phyloP scores from a whole-genome alignment of 2,888 invertebrate genomes.

The Macrophya alboannulata region DNA sequence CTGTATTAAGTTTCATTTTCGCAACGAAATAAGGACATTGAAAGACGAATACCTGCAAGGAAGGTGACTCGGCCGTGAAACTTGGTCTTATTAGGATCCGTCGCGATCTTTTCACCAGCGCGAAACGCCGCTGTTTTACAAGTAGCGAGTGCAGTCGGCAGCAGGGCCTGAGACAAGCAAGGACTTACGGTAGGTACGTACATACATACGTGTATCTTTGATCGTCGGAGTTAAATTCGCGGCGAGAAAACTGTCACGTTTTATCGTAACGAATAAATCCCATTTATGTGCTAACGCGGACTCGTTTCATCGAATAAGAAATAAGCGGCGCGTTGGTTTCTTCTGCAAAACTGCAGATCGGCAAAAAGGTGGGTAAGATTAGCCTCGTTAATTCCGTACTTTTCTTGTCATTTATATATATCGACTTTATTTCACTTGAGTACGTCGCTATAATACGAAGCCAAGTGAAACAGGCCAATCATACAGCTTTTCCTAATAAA shows the following conservation, averaged over 20 bases:
- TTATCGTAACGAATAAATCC: slow-evolving; percentile 55
- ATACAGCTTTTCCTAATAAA: background rate
- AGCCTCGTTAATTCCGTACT: slow-evolving; percentile 48
- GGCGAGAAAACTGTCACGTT: slow-evolving; percentile 55
- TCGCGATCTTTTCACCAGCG: slow-evolving; percentile 31
- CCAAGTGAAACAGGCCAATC: background rate
- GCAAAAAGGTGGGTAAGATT: slow-evolving; percentile 48
- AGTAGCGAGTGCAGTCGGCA: slow-evolving; percentile 29
- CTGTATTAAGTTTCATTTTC: slow-evolving; percentile 34
- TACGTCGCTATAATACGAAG: background rate
- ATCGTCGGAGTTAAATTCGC: slow-evolving; percentile 52
- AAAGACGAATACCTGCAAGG: background rate
- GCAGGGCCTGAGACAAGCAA: slow-evolving; percentile 38
- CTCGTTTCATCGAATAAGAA: slow-evolving; percentile 52
- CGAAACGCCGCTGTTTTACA: slow-evolving; percentile 50
- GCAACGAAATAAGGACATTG: slow-evolving; percentile 8
- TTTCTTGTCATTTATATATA: slow-evolving; percentile 49
- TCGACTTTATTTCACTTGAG: background rate
- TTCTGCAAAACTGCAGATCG: slow-evolving; percentile 41
- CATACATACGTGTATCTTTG: slow-evolving; percentile 40
- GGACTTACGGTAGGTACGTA: slow-evolving; percentile 47
- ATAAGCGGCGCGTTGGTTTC: slow-evolving; percentile 34
- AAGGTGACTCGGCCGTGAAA: slow-evolving; percentile 9
- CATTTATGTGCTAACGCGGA: slow-evolving; percentile 54
- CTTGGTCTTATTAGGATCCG: slow-evolving; percentile 47